Evolutionary conservation across 2,797 vertebrate genomes (phyloP), one percentile per base, ranked within the genome.

Genomic region (Aldrovandia affinis): DNA sequence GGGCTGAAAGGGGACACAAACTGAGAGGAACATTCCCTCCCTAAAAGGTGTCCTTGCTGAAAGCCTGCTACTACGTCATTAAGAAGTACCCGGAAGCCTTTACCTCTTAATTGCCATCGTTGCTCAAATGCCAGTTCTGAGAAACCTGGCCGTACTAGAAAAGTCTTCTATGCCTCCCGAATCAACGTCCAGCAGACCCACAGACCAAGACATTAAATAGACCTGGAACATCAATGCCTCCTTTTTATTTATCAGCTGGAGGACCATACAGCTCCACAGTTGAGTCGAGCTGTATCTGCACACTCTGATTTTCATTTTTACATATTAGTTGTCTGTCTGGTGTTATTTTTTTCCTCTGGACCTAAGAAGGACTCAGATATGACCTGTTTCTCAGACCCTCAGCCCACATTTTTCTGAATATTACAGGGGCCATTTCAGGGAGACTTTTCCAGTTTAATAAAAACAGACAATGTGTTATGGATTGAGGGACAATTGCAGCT

Each of bases 321-420:
- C 2, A n/a, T 42, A 7, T 73, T 18, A 77, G 73, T 83, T 80
- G 78, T 65, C 59, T 77, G 52, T 57, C 55, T 50, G 63, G 70
- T 84, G 79, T 78, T 65, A 79, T 88, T 81, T 78, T 73, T 83
- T 54, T 77, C 59, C 50, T 79, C 85, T 81, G 28, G 78, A 85
- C 61, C 83, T 20, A 25, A 77, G 78, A 57, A 57, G 75, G 63
- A 55, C 70, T 80, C 22, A 65, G 68, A 86, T 85, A 65, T 86
- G 83, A 78, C 33, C 63, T 83, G 81, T 54, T 80, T 81, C 50
- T 68, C 61, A 47, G 61, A 28, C 52, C 22, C 42, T 18, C 47
- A 18, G 7, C 33, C 12, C n/a, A 65, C 30, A 65, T 18, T 30
- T 65, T 65, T 33, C 63, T 30, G 63, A 30, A 65, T 25, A 61